A percentile compares a stretch with the other conserved stretches of the same genome.
These are phyloP conservation scores for Pseudomyrmex gracilis DNA, from an alignment of 1,140 invertebrate species.

Conservation along the genomic window DNA sequence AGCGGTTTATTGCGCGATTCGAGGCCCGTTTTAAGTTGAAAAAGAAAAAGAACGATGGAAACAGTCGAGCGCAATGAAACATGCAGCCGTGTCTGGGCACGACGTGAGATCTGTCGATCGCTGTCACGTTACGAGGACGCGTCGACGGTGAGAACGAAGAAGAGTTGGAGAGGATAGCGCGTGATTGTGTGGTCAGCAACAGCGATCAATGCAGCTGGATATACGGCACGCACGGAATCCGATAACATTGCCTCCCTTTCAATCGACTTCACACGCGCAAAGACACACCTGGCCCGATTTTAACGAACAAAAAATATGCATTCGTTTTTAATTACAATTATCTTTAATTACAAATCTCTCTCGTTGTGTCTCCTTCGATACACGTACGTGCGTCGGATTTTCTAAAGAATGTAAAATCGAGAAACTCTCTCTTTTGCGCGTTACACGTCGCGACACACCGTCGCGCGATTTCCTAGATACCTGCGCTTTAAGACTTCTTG, in stretches of 20 bases:
- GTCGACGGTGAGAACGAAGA: conserved; percentile 58
- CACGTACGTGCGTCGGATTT: too few species aligned
- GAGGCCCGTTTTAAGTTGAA: not conserved
- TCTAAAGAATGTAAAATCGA: too few species aligned
- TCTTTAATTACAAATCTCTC: too few species aligned
- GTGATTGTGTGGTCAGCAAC: conserved; percentile 78
- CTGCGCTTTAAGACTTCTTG: conserved; percentile 45
- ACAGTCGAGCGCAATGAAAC: conserved; percentile 70
- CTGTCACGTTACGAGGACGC: conserved; percentile 72
- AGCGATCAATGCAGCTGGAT: conserved; percentile 77
- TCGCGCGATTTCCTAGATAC: conserved; percentile 12
- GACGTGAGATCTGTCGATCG: conserved; percentile 74
- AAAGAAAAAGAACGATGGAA: conserved; percentile 60
- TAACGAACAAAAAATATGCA: not conserved
- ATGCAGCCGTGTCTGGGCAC: conserved; percentile 62
- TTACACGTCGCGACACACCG: not conserved
- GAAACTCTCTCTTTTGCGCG: too few species aligned
- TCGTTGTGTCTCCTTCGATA: too few species aligned
- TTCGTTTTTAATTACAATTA: too few species aligned
- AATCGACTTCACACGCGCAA: conserved; percentile 41
- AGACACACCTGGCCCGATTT: conserved; percentile 19
- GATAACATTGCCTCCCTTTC: conserved; percentile 69
- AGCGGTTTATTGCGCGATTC: conserved; percentile 5
- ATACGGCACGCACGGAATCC: conserved; percentile 73
- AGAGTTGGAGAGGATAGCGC: conserved; percentile 69